Evolutionary conservation across 2,113 vertebrate species (phyloP).

Genomic region (Lophura nycthemera): DNA sequence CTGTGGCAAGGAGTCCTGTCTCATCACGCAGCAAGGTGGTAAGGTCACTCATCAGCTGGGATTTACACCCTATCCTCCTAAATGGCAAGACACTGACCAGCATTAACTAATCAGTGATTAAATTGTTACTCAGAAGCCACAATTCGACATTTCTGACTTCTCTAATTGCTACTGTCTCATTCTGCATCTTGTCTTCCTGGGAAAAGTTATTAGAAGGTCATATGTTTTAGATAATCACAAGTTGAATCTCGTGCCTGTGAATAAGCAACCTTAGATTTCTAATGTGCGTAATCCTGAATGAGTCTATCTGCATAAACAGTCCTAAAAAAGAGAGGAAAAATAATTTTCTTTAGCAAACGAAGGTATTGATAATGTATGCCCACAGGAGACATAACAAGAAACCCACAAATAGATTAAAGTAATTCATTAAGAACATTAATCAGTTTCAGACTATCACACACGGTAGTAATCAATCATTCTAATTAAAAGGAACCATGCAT

Average conservation of each 20-base stretch:
- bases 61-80: background rate
- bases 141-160: background rate
- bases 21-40: background rate
- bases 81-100: slow-evolving; percentile 2
- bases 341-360: slow-evolving; percentile 27
- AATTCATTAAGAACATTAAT: slow-evolving; percentile 57
- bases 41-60: background rate
- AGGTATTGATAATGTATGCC: background rate
- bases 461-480: slow-evolving; percentile 55
- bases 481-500: slow-evolving; percentile 43
- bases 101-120: background rate
- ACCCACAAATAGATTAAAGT: slow-evolving; percentile 23
- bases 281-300: background rate
- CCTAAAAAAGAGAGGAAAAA: slow-evolving; percentile 5
- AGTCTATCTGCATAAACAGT: background rate
- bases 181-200: background rate
- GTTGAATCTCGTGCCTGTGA: background rate
- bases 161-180: slow-evolving; percentile 1
- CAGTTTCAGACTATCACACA: slow-evolving; percentile 21
- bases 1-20: background rate
- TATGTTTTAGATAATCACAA: background rate
- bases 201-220: slow-evolving; percentile 16
- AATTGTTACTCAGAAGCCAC: background rate
- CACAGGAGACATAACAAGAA: slow-evolving; percentile 10
- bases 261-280: background rate